phyloP scores from a whole-genome alignment of 1,140 invertebrate genomes.

The Delia radicum region DNA sequence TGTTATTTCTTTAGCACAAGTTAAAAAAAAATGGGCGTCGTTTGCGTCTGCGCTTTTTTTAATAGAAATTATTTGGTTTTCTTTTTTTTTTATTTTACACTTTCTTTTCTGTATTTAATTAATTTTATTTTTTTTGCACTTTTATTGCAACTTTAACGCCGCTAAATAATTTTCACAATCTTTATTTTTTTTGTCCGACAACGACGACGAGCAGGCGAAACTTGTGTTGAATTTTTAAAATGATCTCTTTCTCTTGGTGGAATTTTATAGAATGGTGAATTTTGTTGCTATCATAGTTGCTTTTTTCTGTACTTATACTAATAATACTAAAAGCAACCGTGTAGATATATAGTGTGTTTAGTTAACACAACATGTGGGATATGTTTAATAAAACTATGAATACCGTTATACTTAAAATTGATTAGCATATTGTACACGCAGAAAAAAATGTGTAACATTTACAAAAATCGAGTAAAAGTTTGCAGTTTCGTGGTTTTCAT shows the following conservation, averaged over 20 bases:
- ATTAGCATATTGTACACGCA: too few relatives aligned
- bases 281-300: not conserved
- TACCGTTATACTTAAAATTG: not conserved
- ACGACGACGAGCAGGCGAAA: not conserved
- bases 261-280: not conserved
- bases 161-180: not conserved
- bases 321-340: not conserved
- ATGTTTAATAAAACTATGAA: not conserved
- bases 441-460: too few relatives aligned
- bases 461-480: too few relatives aligned
- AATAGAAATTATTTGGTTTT: not conserved
- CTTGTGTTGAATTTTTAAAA: not conserved
- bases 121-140: not conserved
- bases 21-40: constrained; percentile 7
- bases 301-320: too few relatives aligned
- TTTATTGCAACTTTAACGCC: not conserved
- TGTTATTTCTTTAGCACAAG: too few relatives aligned
- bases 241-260: not conserved
- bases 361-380: not conserved
- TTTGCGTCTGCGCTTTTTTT: constrained; percentile 25
- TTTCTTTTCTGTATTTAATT: not conserved
- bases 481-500: too few relatives aligned
- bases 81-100: not conserved
- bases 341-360: not conserved
- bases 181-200: not conserved